Evolutionary conservation across 1,140 invertebrate genomes (phyloP).

Genomic region (Pogonomyrmex barbatus): DNA sequence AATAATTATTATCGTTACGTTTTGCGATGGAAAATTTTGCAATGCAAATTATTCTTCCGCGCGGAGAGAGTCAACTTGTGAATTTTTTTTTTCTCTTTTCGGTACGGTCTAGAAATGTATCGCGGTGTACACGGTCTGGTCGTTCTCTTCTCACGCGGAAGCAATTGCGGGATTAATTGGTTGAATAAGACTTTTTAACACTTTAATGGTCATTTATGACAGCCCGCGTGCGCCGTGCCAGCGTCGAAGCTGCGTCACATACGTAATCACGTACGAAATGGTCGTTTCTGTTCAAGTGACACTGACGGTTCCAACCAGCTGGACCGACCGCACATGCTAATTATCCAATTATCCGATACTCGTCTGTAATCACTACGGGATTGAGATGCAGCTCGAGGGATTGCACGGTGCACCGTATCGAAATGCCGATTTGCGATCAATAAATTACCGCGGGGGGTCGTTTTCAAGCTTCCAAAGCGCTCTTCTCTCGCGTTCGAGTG

Average conservation of each 20-base stretch:
- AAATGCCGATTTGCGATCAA: constrained; percentile 48
- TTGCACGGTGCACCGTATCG: neutral
- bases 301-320: constrained; percentile 7
- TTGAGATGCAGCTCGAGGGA: constrained; percentile 15
- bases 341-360: constrained; percentile 37
- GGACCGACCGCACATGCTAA: constrained; percentile 23
- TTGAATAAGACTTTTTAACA: neutral
- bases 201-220: constrained; percentile 13
- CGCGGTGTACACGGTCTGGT: neutral
- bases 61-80: neutral
- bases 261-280: constrained; percentile 16
- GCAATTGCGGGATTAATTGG: neutral
- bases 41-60: neutral
- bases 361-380: constrained; percentile 29
- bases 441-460: constrained; percentile 2
- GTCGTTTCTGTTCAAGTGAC: constrained; percentile 44
- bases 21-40: neutral
- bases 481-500: constrained; percentile 1
- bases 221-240: neutral
- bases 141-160: neutral
- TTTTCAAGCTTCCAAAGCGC: constrained; percentile 15
- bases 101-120: neutral
- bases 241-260: neutral
- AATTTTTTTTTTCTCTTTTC: neutral
- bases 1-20: neutral